Evolutionary conservation across 2,797 vertebrate species (phyloP).

Genomic region (Telmatherina bonti): DNA sequence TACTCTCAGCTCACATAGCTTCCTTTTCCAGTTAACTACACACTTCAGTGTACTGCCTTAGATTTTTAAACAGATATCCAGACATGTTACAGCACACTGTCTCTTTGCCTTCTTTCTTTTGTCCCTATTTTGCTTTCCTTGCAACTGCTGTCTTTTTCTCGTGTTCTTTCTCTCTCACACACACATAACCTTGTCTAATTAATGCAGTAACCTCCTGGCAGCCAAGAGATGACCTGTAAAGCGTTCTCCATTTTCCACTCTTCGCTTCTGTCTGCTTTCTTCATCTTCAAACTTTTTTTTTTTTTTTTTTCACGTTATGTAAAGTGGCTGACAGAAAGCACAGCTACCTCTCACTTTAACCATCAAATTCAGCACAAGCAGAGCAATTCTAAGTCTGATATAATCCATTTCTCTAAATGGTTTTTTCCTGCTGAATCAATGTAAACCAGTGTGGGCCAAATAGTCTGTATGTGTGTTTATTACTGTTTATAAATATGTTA

Average conservation of each 20-base stretch:
- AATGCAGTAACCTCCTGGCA: constrained; percentile 68
- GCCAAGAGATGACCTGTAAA: constrained; percentile 61
- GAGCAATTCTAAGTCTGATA: constrained; percentile 25
- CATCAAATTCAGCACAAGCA: constrained; percentile 49
- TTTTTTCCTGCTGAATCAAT: constrained; percentile 5
- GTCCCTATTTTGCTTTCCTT: neutral
- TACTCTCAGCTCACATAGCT: constrained; percentile 29
- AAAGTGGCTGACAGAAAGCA: constrained; percentile 58
- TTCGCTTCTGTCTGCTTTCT: constrained; percentile 52
- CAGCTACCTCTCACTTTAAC: constrained; percentile 51
- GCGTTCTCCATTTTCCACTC: constrained; percentile 53
- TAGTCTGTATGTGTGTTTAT: constrained; percentile 1
- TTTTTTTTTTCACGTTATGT: constrained; percentile 28
- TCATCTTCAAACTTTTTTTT: constrained; percentile 58
- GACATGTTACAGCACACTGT: neutral
- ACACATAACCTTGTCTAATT: constrained; percentile 61
- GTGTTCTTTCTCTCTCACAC: constrained; percentile 8
- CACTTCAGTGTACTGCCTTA: constrained; percentile 16
- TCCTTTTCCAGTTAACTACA: constrained; percentile 51
- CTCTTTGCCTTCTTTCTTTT: neutral
- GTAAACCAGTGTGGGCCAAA: too few species aligned
- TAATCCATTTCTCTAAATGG: constrained; percentile 15
- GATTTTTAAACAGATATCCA: neutral
- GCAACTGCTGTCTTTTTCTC: neutral
- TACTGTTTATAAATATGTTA: neutral